phyloP scores from a whole-genome alignment of 2,113 vertebrate genomes.

The Cavia aperea region DNA sequence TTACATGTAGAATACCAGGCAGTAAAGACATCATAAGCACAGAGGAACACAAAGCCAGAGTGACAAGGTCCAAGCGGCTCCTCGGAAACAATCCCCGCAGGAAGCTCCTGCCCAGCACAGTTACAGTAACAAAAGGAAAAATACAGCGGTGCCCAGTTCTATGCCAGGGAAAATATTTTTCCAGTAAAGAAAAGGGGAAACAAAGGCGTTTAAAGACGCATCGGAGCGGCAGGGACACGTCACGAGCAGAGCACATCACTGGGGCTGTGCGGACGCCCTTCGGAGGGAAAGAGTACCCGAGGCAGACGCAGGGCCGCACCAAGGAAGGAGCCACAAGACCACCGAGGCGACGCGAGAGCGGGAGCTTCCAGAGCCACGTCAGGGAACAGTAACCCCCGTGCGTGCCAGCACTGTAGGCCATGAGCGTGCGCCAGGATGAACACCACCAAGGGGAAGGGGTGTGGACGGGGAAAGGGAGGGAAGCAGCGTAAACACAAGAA shows the following conservation, averaged over 20 bases:
- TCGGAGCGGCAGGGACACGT: neutral
- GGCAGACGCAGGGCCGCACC: neutral
- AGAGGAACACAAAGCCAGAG: neutral
- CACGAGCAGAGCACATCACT: neutral
- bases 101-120: neutral
- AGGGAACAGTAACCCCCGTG: neutral
- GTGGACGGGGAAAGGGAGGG: no score
- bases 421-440: no score
- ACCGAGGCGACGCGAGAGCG: no score
- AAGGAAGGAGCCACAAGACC: no score
- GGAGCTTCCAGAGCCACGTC: neutral
- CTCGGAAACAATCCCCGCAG: neutral
- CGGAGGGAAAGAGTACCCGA: neutral
- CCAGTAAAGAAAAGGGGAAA: no score
- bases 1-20: no score
- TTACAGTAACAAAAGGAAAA: no score
- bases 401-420: accelerated
- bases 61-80: no score
- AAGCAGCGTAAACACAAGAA: neutral
- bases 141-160: no score
- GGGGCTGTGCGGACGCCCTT: neutral
- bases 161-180: neutral
- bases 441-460: no score
- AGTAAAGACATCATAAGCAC: neutral
- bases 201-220: no score